Conservation (phyloP, 2,797 vertebrate genomes). For the Ptychadena robeensis region DNA sequence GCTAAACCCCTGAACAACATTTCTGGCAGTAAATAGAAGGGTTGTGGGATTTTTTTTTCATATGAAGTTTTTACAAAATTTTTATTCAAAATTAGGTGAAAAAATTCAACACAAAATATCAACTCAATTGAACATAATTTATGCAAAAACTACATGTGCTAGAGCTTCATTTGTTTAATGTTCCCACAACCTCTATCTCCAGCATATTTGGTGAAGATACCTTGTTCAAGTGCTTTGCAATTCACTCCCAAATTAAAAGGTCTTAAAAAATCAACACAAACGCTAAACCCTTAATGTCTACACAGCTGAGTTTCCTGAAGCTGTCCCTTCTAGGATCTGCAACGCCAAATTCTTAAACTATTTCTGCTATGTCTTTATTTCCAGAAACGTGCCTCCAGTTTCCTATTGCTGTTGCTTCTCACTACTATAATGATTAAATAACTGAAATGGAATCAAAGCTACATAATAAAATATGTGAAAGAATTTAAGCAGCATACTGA, state of each 20-base stretch:
- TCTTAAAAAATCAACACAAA: no score
- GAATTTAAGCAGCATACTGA: not conserved
- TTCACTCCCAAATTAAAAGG: no score
- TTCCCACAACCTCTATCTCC: not conserved
- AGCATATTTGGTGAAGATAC: constrained; percentile 41
- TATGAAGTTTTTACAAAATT: no score
- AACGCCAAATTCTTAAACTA: not conserved
- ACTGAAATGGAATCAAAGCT: not conserved
- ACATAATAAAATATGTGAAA: not conserved
- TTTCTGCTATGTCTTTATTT: constrained; percentile 2
- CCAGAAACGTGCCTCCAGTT: not conserved
- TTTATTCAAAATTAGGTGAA: no score
- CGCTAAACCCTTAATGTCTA: not conserved
- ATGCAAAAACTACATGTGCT: no score
- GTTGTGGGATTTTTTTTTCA: no score
- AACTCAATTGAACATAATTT: no score
- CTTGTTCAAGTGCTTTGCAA: no score
- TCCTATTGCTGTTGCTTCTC: not conserved
- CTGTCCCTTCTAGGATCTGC: not conserved
- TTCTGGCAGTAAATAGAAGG: no score
- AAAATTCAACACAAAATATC: no score
- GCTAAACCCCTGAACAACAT: no score
- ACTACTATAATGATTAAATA: not conserved
- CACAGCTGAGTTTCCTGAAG: constrained; percentile 4
- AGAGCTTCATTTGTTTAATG: no score